Evolutionary conservation across 2,113 vertebrate species (phyloP).

Genomic region (Panthera leo): DNA sequence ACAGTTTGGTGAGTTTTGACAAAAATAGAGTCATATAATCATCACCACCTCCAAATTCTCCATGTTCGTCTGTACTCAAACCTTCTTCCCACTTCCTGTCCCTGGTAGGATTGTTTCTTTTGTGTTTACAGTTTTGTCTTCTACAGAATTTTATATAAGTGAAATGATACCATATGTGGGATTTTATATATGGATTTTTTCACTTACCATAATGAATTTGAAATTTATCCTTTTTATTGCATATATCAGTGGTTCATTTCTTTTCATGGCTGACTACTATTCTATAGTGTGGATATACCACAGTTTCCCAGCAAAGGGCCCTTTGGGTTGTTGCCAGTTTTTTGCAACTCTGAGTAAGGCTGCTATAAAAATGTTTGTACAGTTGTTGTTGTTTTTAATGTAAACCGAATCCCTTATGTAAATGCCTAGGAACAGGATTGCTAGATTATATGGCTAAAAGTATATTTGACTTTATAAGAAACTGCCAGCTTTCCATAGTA

Average conservation of each 20-base stretch:
- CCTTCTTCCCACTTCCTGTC: no score
- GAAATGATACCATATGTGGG: not conserved
- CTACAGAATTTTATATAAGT: not conserved
- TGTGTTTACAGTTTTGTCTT: not conserved
- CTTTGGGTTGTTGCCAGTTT: not conserved
- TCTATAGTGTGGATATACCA: not conserved
- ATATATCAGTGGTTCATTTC: not conserved
- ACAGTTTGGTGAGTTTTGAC: not conserved
- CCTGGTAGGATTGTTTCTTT: not conserved
- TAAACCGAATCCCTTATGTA: not conserved
- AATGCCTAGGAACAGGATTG: not conserved
- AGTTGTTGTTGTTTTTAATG: not conserved
- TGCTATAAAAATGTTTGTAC: not conserved
- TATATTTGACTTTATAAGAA: not conserved
- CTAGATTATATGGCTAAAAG: not conserved
- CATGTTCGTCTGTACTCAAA: not conserved
- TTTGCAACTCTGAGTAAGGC: not conserved
- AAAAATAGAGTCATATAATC: accelerated
- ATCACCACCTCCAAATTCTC: not conserved
- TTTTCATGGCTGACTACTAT: not conserved
- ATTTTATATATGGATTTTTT: not conserved
- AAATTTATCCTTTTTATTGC: not conserved
- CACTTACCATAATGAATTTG: not conserved
- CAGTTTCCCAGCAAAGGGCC: not conserved
- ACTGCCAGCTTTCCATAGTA: not conserved